Base-by-base conservation (phyloP, 2,797 vertebrate genomes). In the Bryconaethiops microstoma region DNA sequence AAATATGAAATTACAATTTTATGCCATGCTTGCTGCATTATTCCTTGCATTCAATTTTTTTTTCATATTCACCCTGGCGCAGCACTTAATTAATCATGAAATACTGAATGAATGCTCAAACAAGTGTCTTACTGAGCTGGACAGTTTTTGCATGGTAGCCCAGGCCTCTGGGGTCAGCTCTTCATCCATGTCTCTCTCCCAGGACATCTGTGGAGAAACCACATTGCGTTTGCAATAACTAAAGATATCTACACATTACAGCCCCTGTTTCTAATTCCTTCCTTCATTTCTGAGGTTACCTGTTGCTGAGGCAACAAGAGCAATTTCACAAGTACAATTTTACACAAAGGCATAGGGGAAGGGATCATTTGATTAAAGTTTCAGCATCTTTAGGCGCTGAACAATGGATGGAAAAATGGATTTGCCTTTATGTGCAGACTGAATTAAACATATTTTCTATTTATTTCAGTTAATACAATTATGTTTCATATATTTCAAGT, bases 121-220 rank as follows among this genome's bases (percentile, higher is more conserved):
- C 88, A 86, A 39, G 79, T 81, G 62, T 88, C 93, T 94, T 91
- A 94, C 93, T 74, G 90, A 89, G 88, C 79, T 88, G 60, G 93
- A 91, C 86, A 93, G 87, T 86, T 94, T 95, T 86, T 93, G 91
- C 88, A 94, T 84, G 63, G 90, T 86, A 74, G 90, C 86, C 93
- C 92, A 94, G 81, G 85, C 80, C 74, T 93, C 93, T 52, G 92
- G 89, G 82, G 90, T 91, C 83, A 93, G 85, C 7, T 92, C 86
- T 21, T 93, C 92, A 1, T 93, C 92, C 3, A 85, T 87, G 78
- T 93, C 91, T 84, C 90, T 90, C 77, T 92, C 94, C 93, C 93
- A 94, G n/a, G 79, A 83, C 80, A 93, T 90, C 93, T 95, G 89
- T 21, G 64, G 23, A 65, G 21, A 78, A 83, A 76, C 57, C 62